Conservation (phyloP, 1,140 invertebrate genomes). For the Drosophila elegans region DNA sequence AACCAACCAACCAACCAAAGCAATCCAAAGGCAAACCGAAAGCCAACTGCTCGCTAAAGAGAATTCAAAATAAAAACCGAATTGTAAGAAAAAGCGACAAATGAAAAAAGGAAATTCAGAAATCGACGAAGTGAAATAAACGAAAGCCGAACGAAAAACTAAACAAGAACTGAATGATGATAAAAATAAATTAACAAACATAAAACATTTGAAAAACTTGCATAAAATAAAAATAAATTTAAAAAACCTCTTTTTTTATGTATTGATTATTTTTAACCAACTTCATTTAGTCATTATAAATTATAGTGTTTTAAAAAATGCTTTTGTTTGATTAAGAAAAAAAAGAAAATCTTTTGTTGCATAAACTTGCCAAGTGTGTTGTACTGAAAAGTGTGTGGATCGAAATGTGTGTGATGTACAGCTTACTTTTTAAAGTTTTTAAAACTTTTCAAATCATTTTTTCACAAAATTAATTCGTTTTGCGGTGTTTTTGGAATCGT, state of each 20-base stretch:
- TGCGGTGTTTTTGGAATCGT: constrained; percentile 15
- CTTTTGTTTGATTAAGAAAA: not conserved
- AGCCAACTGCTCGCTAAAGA: constrained; percentile 56
- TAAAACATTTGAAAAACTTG: constrained; percentile 10
- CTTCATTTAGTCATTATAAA: not conserved
- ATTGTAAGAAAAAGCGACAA: constrained; percentile 37
- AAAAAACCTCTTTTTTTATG: not conserved
- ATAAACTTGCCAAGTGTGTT: constrained; percentile 16
- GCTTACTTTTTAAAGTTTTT: not conserved
- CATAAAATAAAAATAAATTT: constrained; percentile 9
- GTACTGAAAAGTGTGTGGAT: not conserved
- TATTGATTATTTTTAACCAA: not conserved
- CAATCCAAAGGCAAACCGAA: constrained; percentile 51
- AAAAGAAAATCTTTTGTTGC: constrained; percentile 32
- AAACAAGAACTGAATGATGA: constrained; percentile 25
- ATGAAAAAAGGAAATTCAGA: constrained; percentile 19
- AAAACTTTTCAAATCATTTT: not conserved
- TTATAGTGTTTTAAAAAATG: constrained; percentile 2
- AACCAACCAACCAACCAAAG: constrained; percentile 65
- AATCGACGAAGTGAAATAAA: constrained; percentile 45
- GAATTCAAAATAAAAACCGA: constrained; percentile 52
- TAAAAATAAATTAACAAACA: constrained; percentile 1
- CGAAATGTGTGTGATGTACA: not conserved
- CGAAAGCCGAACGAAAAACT: constrained; percentile 33
- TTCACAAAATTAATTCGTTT: constrained; percentile 15